Evolutionary conservation across 2,888 invertebrate species (phyloP), one percentile per base, ranked within the genome.

Genomic region (Rotaria macrura): DNA sequence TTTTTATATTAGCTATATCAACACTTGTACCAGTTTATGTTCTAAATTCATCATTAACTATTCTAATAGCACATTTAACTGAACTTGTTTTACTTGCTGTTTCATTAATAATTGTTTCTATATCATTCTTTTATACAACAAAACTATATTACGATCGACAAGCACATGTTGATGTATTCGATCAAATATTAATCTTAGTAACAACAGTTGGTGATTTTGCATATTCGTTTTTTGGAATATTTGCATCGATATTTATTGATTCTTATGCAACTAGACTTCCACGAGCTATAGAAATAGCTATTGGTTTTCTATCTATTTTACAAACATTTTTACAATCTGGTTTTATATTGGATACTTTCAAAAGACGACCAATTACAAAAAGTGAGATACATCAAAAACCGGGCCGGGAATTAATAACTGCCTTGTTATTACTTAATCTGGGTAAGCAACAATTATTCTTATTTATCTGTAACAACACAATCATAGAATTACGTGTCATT

Each of bases 271-370:
- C 9, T 79, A 4, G 25, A 43, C 25, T 10, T 25, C 43, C n/a
- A 79, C 23, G 43, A 79, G 2, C 1, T 14, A 25, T 79, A 43
- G 79, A 43, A 23, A 43, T 79, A 25, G n/a, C n/a, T 12, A 43
- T 43, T n/a, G 5, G 43, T 43, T 34, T 74, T 7, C 54, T 86
- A 43, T 43, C 84, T 10, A 40, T 86, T 17, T 34, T 74, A 14
- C 86, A 86, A 83, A 47, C 47, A 23, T 74, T 34, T 40, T 40
- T 86, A 29, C 86, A 86, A 83, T 84, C 86, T 2, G 79, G 72
- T 34, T 86, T 86, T 47, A 84, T 86, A 38, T 38, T 84, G 49
- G 86, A 86, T 57, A 49, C 84, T 7, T 86, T 86, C n/a, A 47
- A 74, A 29, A n/a, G 86, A 43, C 72, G 72, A 54, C 40, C 84